Conservation (phyloP, 2,888 invertebrate genomes). For the Tipula confusa region DNA sequence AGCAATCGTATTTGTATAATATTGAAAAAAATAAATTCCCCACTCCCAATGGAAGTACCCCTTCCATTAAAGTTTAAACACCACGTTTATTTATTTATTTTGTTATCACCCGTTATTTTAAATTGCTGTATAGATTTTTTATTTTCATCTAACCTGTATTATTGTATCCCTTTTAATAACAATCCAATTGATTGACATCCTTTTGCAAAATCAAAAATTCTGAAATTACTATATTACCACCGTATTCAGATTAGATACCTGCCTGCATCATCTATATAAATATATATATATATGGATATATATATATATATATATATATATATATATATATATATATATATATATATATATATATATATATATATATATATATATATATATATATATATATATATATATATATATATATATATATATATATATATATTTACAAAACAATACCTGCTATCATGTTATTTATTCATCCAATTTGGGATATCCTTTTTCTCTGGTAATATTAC, state of each 20-base stretch:
- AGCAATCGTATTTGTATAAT: no score
- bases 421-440: not conserved
- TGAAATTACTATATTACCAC: not conserved
- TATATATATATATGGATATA: not conserved
- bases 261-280: not conserved
- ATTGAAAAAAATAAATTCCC: not conserved
- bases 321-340: not conserved
- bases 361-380: not conserved
- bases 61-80: not conserved
- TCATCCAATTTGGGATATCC: constrained; percentile 9
- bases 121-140: not conserved
- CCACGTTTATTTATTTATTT: not conserved
- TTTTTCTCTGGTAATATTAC: not conserved
- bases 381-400: not conserved
- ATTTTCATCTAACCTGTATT: not conserved
- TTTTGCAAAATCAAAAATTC: not conserved
- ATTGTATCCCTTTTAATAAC: not conserved
- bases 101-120: not conserved
- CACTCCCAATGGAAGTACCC: no score
- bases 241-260: not conserved
- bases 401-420: not conserved
- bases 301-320: not conserved
- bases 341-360: not conserved
- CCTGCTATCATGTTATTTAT: not conserved
- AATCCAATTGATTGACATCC: not conserved